Evolutionary conservation across 2,113 vertebrate species (phyloP).

Genomic region (Lepus americanus): DNA sequence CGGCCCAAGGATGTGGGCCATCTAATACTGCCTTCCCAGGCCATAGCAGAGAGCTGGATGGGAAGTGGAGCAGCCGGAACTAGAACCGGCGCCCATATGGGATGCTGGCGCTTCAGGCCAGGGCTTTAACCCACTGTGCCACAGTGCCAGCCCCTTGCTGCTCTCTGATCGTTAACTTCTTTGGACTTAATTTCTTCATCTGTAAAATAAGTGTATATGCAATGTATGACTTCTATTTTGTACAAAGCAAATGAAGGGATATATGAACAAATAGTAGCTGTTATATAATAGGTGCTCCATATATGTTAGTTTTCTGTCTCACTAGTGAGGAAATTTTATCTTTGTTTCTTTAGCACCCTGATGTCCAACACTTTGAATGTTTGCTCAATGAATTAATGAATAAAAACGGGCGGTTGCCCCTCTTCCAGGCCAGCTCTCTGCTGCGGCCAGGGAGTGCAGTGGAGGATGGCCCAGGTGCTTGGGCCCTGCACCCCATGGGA

Average conservation of each 20-base stretch:
- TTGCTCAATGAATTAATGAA: slow-evolving; percentile 26
- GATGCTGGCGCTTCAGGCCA: too few species aligned
- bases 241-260: not conserved
- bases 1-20: too few species aligned
- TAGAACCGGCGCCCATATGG: too few species aligned
- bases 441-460: too few species aligned
- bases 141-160: too few species aligned
- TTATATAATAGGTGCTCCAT: not conserved
- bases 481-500: too few species aligned
- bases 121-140: too few species aligned
- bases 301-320: not conserved
- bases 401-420: not conserved
- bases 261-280: not conserved
- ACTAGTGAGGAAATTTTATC: not conserved
- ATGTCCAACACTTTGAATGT: not conserved
- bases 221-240: slow-evolving; percentile 4
- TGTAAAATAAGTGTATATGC: not conserved
- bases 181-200: slow-evolving; percentile 14
- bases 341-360: not conserved
- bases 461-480: too few species aligned
- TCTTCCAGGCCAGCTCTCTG: too few species aligned
- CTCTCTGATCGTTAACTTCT: not conserved
- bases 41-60: too few species aligned
- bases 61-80: too few species aligned
- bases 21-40: too few species aligned